Conservation (phyloP, 2,113 vertebrate species). For the Hippocampus mohnikei region DNA sequence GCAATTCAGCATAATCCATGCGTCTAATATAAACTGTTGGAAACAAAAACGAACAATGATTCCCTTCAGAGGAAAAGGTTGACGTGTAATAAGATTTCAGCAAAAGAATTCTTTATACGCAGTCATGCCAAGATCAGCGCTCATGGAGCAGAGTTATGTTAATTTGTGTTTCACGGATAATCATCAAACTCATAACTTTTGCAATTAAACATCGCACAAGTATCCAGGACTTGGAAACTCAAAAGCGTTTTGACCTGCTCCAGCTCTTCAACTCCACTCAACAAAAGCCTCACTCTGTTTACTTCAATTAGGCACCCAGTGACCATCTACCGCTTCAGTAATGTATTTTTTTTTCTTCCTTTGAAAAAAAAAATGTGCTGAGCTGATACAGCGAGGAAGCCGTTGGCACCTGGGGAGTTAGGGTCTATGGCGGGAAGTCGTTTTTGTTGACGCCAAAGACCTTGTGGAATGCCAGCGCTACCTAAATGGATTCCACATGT, state of each 20-base stretch:
- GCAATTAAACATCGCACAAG: neutral
- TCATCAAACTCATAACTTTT: neutral
- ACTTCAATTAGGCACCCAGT: constrained; percentile 61
- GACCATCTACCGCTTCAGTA: constrained; percentile 44
- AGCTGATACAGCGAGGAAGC: constrained; percentile 43
- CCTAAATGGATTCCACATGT: constrained; percentile 73
- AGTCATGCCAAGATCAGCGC: neutral
- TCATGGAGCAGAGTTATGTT: neutral
- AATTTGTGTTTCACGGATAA: neutral
- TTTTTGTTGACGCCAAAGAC: constrained; percentile 39
- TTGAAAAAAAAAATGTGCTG: constrained; percentile 18
- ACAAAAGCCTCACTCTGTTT: constrained; percentile 71
- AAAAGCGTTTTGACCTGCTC: constrained; percentile 58
- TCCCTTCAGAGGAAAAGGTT: too few species aligned
- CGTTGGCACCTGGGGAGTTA: constrained; percentile 38
- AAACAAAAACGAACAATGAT: neutral
- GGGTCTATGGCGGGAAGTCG: constrained; percentile 25
- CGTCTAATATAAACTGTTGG: neutral
- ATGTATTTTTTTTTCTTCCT: constrained; percentile 7
- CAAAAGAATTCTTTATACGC: too few species aligned
- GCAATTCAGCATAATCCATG: neutral
- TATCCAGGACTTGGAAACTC: constrained; percentile 26
- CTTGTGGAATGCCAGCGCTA: constrained; percentile 44
- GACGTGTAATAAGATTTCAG: neutral
- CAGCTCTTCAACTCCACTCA: constrained; percentile 47